Conservation (phyloP, 92 coral and sea anemone species). For the Epizoanthus scotinus region DNA sequence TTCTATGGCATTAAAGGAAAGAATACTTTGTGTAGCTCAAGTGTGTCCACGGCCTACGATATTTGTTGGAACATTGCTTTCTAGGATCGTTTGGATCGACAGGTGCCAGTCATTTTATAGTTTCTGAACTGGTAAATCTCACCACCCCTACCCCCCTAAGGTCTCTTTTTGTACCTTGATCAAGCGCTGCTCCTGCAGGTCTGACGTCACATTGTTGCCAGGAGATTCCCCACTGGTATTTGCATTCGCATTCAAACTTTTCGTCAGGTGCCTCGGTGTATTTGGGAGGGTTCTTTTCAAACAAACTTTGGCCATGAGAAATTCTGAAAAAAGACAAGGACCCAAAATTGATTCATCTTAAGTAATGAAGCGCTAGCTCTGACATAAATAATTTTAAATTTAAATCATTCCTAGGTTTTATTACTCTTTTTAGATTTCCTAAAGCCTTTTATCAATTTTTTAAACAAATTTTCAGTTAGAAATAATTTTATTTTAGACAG, state of each 20-base stretch:
- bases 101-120: too few species aligned
- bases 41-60: too few species aligned
- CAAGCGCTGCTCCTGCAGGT: constrained; percentile 28
- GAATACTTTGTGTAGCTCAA: too few species aligned
- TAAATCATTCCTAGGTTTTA: too few species aligned
- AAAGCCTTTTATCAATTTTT: too few species aligned
- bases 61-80: too few species aligned
- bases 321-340: background rate
- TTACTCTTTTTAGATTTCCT: too few species aligned
- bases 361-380: background rate
- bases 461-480: too few species aligned
- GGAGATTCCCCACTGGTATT: constrained; percentile 23
- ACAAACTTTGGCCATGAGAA: constrained; percentile 29
- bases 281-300: constrained; percentile 9
- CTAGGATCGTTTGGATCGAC: too few species aligned
- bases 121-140: background rate
- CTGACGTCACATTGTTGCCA: constrained; percentile 32
- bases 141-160: too few species aligned
- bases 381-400: background rate
- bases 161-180: constrained; percentile 34
- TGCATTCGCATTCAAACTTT: constrained; percentile 35
- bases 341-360: background rate
- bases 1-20: too few species aligned
- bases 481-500: too few species aligned
- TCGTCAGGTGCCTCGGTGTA: constrained; percentile 17